phyloP scores from a whole-genome alignment of 1,140 invertebrate genomes.

The Parapsyche elsis region DNA sequence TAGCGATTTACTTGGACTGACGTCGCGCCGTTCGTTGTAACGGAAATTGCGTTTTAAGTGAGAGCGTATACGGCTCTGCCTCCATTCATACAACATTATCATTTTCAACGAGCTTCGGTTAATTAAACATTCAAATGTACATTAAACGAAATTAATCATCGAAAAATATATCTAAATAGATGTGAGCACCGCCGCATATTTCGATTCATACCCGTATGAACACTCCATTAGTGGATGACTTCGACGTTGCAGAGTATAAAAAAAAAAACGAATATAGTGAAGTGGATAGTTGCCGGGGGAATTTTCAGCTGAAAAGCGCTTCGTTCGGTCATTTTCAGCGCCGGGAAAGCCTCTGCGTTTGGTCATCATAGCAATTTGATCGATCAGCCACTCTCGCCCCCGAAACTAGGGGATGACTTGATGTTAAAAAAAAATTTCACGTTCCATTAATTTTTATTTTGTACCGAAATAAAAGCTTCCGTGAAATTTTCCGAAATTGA shows the following conservation, averaged over 20 bases:
- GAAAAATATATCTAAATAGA: too few relatives aligned
- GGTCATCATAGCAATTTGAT: constrained; percentile 16
- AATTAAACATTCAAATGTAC: too few relatives aligned
- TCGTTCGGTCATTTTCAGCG: constrained; percentile 4
- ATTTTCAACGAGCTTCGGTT: too few relatives aligned
- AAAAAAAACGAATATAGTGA: too few relatives aligned
- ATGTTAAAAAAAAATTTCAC: constrained; percentile 1
- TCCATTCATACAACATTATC: background rate
- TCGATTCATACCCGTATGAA: too few relatives aligned
- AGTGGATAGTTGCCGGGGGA: background rate
- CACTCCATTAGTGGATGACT: too few relatives aligned
- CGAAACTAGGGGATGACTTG: background rate
- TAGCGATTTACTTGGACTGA: background rate
- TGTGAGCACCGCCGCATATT: too few relatives aligned
- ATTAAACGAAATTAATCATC: too few relatives aligned
- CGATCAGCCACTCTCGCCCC: background rate
- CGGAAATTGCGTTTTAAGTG: constrained; percentile 3
- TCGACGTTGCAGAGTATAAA: too few relatives aligned
- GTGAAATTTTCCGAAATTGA: too few relatives aligned
- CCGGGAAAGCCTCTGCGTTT: background rate
- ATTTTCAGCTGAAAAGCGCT: constrained; percentile 5
- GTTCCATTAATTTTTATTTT: background rate
- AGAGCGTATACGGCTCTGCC: background rate
- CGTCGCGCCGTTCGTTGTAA: background rate
- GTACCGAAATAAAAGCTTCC: background rate